Evolutionary conservation across 2,797 vertebrate species (phyloP), one percentile per base, ranked within the genome.

Genomic region (Lemur catta): DNA sequence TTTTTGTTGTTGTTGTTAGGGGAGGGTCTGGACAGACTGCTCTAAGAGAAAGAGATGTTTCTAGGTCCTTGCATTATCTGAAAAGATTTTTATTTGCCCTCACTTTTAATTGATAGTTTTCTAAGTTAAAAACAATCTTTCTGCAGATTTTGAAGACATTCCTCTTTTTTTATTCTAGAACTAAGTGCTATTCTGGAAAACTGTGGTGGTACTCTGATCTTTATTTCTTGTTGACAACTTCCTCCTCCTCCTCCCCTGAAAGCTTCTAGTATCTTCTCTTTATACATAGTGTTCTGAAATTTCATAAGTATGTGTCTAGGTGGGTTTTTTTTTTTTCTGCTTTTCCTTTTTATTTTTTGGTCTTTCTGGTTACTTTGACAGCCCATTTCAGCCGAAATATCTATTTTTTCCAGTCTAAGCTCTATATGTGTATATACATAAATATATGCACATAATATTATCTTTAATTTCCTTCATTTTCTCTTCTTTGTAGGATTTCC

Each of bases 51-150:
- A 74, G 46, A 74, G 26, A 59, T 41, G 48, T 74, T 82, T 55
- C 7, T 75, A 55, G 84, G n/a, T 63, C 50, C 84, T 80, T 9
- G 9, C 17, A 41, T 71, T 24, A 22, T 24, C 48, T 59, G n/a
- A 43, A 93, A 79, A 11, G 5, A 52, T 43, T 76, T 88, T 75
- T 48, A 48, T 65, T 71, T 81, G 9, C 18, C 10, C 46, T 80
- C 18, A 48, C 38, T 74, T 93, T 81, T 75, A 50, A 48, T 59
- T 30, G 43, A 80, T 28, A 69, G 1, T 48, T 59, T 46, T 46
- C 35, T 94, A 59, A 63, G 22, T 63, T 65, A 86, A 74, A 81
- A 94, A 72, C 57, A 67, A 84, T 76, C 12, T 2, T 76, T 57
- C 33, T 76, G 48, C 33, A 67, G 38, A 89, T 72, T 65, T 48